Base-by-base conservation (phyloP, 2,113 vertebrate genomes). In the Sarotherodon lohbergeri region DNA sequence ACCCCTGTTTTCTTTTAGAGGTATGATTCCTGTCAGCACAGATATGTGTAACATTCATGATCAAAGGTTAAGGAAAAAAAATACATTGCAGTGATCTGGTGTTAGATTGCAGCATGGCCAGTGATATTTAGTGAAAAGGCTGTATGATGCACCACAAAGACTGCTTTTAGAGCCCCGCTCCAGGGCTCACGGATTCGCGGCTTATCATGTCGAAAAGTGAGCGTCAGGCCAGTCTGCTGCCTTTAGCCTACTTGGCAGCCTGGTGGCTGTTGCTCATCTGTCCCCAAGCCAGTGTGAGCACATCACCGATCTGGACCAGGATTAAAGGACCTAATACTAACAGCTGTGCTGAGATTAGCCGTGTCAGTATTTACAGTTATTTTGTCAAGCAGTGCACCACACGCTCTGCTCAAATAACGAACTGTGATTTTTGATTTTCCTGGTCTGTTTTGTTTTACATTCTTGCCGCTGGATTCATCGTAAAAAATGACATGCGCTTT, bases 261-360 rank as follows among this genome's bases (percentile, higher is more conserved):
- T 91, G 91, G 91, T 94, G 93, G 93, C 93, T 83, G 78, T 91
- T 92, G 94, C 93, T 96, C 95, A 95, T 95, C 92, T 95, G 93
- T 94, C 93, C 92, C 85, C 86, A 73, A 93, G 93, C 93, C 89
- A 94, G 91, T 89, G 90, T 91, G 92, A 95, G 90, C 91, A 92
- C 90, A 93, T 91, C 91, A 89, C 92, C 91, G 88, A 94, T 94
- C 95, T 93, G 94, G 91, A 93, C 90, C 86, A 71, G 94, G 93
- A 95, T 95, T 96, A 95, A 91, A 94, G 85, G 91, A 90, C 91
- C 93, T 93, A 90, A 93, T 94, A 68, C 94, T 90, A 93, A 94
- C 94, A 96, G 93, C 95, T 95, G 94, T 87, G 92, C 91, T 90
- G 91, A 95, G 94, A 95, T 96, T 95, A 96, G 93, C 95, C 90